Evolutionary conservation across 2,888 invertebrate genomes (phyloP).

Genomic region (Eristalinus aeneus): DNA sequence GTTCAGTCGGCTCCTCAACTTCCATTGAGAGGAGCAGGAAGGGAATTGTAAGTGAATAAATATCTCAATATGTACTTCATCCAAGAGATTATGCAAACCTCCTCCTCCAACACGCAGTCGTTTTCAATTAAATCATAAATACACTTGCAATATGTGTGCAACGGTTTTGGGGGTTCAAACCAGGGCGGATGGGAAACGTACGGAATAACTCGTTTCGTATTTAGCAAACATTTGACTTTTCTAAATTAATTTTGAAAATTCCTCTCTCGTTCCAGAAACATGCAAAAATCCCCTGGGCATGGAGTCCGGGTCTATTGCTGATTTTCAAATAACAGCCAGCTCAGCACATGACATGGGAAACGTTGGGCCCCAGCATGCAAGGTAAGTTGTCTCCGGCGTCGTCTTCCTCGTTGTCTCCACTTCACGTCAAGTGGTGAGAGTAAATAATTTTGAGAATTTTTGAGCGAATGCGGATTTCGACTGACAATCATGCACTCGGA

Average conservation of each 20-base stretch:
- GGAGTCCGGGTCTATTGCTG: constrained; percentile 89
- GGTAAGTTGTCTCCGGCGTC: constrained; percentile 82
- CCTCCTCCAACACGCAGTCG: background rate
- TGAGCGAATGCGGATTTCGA: constrained; percentile 16
- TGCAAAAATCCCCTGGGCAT: constrained; percentile 89
- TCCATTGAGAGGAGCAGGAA: background rate
- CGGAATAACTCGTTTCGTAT: background rate
- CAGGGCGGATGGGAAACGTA: too few relatives aligned
- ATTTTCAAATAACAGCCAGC: constrained; percentile 89
- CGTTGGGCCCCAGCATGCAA: constrained; percentile 91
- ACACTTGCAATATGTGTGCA: background rate
- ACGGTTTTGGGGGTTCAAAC: background rate
- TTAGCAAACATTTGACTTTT: constrained; percentile 46
- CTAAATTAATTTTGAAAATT: constrained; percentile 67
- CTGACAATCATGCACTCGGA: constrained; percentile 47
- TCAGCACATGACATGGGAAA: constrained; percentile 90
- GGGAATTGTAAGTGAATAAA: background rate
- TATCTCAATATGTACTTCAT: background rate
- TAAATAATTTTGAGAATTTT: constrained; percentile 67
- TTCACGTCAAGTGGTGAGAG: constrained; percentile 10
- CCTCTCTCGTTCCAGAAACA: constrained; percentile 82
- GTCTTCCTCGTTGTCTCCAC: too few relatives aligned
- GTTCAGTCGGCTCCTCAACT: background rate
- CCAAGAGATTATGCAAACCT: background rate
- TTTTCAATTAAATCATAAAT: background rate